A percentile compares a stretch with the other conserved stretches of the same genome.
These are phyloP conservation scores for Baccha elongata DNA, from an alignment of 2,888 invertebrate species.

Conservation along the genomic window DNA sequence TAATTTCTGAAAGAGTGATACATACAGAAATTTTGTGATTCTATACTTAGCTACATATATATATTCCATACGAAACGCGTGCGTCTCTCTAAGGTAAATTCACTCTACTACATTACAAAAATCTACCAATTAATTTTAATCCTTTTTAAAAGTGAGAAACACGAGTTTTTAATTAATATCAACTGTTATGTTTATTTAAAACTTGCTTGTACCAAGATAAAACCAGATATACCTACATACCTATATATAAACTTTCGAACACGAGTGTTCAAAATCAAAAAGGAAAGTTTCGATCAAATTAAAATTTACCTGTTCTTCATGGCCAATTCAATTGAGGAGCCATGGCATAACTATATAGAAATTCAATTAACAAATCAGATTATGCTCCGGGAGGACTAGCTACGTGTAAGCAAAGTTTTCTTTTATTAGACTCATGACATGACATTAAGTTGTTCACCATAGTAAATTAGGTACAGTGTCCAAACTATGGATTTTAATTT, in stretches of 20 bases:
- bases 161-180: background rate
- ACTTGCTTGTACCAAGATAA: background rate
- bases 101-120: background rate
- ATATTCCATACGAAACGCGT: no score
- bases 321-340: background rate
- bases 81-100: no score
- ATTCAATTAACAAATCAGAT: constrained; percentile 7
- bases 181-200: background rate
- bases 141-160: background rate
- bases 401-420: background rate
- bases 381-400: background rate
- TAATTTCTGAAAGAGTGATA: no score
- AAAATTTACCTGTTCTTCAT: constrained; percentile 14
- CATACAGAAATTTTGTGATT: no score
- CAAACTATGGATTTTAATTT: no score
- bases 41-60: no score
- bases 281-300: constrained; percentile 25
- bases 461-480: no score
- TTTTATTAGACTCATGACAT: background rate
- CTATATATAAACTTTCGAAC: background rate
- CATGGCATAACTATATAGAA: background rate
- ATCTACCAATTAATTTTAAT: background rate
- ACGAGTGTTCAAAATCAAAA: constrained; percentile 4
- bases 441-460: background rate
- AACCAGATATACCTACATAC: no score